Base-by-base conservation (phyloP, 1,140 invertebrate genomes). In the Caenorhabditis briggsae region DNA sequence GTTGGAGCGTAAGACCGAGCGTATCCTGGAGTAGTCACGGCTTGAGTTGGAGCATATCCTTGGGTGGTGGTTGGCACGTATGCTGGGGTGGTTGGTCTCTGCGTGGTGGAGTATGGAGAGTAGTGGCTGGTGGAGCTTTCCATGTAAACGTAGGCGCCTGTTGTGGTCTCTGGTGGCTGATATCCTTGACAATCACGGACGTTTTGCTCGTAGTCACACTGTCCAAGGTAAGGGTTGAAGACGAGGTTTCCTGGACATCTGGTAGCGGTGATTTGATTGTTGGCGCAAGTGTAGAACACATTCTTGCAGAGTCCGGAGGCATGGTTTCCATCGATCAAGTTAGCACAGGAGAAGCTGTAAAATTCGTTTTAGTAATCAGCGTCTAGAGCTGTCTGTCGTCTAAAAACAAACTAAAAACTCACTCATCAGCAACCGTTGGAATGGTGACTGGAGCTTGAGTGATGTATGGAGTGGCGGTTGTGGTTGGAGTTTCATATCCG, bases 251-350 rank as follows among this genome's bases (percentile, higher is more conserved):
- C 70, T 78, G 70, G 70, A 23, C 70, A 78, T 50, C 11, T 78
- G 7, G 70, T 78, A 5, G 70, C 70, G 2, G 46, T 50, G 7
- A 78, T 2, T 9, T 50, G 46, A 11, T 50, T 50, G 70, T 78
- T 48, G 9, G 70, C n/a, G 70, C 70, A 78, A 50, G 46, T 78
- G 46, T 23, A 78, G 46, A 78, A 78, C 9, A 78, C 20, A 46
- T 23, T 78, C n/a, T 78, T 78, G 46, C 70, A 78, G 46, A 78
- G 70, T 23, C 70, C 70, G 23, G 70, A 78, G 23, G 70, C 70
- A 78, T 78, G 70, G 46, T 78, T 78, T 50, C 70, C 70, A 23
- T 78, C 70, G 18, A 53, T 50, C 5, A 78, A n/a, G 16, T 43
- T n/a, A 2, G 8, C n/a, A n/a, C 70, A 78, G 9, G 70, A 78